These are phyloP conservation scores for Etheostoma cragini DNA, from an alignment of 2,113 vertebrate species.

Conservation along the genomic window DNA sequence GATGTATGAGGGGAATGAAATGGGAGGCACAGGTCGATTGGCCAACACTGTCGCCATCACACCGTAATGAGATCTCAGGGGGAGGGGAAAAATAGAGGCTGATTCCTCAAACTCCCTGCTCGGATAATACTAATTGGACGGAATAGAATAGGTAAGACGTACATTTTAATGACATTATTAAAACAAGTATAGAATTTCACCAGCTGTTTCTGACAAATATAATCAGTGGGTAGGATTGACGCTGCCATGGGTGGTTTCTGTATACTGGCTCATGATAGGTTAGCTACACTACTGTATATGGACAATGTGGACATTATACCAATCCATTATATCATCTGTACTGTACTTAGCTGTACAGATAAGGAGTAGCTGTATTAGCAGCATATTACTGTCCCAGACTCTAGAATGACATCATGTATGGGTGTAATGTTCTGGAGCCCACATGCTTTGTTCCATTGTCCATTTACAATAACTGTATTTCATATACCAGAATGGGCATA, in stretches of 20 bases:
- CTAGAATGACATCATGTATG: background rate
- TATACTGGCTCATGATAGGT: conserved; percentile 9
- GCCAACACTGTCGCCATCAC: conserved; percentile 72
- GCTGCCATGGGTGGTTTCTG: background rate
- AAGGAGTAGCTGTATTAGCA: background rate
- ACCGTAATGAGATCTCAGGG: conserved; percentile 77
- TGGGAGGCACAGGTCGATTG: conserved; percentile 72
- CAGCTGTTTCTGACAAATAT: conserved; percentile 33
- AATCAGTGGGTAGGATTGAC: background rate
- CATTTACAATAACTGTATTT: conserved; percentile 1
- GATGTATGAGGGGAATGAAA: conserved; percentile 76
- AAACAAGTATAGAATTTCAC: conserved; percentile 23
- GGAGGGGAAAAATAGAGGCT: conserved; percentile 42
- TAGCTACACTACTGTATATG: background rate
- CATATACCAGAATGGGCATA: background rate
- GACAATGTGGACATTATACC: background rate
- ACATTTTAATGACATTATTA: conserved; percentile 67
- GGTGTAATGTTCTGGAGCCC: background rate
- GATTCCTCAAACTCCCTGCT: conserved; percentile 55
- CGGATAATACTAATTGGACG: conserved; percentile 70
- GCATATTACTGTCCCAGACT: background rate
- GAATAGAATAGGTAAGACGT: conserved; percentile 45
- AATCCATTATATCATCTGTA: no score
- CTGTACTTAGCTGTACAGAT: no score
- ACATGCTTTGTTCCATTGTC: background rate